Evolutionary conservation across 2,888 invertebrate genomes (phyloP), one percentile per base, ranked within the genome.

Genomic region (Magallana nippona): DNA sequence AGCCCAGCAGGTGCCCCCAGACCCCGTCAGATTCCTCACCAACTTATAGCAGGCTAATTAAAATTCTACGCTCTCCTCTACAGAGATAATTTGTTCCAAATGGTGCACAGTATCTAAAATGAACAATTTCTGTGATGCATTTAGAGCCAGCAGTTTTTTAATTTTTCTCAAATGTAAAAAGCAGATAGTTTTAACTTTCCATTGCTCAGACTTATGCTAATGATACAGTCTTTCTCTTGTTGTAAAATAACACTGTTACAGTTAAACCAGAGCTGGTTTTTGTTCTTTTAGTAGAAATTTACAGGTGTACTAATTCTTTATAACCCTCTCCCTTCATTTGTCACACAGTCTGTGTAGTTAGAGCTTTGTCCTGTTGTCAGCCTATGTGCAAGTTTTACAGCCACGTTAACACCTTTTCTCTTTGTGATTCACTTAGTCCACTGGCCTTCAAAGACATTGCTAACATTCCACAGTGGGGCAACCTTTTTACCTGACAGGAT

Each of bases 81-180:
- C 71, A 71, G 15, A 71, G 71, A 71, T 71, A 71, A 71, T 71
- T 71, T 71, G 13, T 71, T 71, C 71, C 71, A 71, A 71, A 71
- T 71, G 71, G 71, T 22, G 27, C 71, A 71, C 22, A 71, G 15
- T 71, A 27, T 71, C 71, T 71, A 27, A 60, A 60, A 60, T 60
- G 32, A 71, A 27, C 71, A 27, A 22, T 22, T 22, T 27, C 15
- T 32, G 32, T 32, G 13, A 22, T 27, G 71, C 22, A 71, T 71
- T 13, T 71, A 22, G 32, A 27, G 13, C 15, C 27, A 71, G 22
- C 10, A 27, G 60, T 60, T 60, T 19, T 19, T 11, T 17, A 44
- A 44, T 44, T 44, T 44, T 44, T 44, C 44, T 44, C 8, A 44
- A 44, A 44, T 0, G 10, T 44, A 44, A 44, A 8, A 44, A 44